Base-by-base conservation (phyloP, 1,140 invertebrate genomes). In the Saccostrea cuccullata region DNA sequence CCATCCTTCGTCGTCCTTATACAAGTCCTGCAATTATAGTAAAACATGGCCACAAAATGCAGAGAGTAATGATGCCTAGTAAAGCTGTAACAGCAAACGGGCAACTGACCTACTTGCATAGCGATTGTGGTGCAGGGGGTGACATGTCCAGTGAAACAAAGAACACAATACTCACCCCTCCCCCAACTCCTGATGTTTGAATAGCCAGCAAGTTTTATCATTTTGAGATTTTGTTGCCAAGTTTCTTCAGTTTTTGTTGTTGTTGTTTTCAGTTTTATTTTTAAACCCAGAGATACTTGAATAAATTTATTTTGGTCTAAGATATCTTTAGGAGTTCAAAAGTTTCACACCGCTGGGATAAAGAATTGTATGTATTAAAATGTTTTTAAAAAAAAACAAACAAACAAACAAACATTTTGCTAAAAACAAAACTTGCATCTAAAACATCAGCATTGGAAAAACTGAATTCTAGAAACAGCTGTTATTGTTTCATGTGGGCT, bases 41-140 rank as follows among this genome's bases (percentile, higher is more conserved):
- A 58, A 93, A 93, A 87, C 92, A 93, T 90, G 92, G 92, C 58
- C 90, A 92, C 86, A 93, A 93, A 91, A 91, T 93, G 70, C 92
- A 93, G 70, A 84, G 92, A 86, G 87, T 93, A 6, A 93, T 93
- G 92, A 90, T 93, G 84, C 90, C 92, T 17, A 64, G 84, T 30
- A 90, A 90, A 47, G 67, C 86, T 56, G 60, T 87, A 5, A 84
- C 86, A 13, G 73, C 85, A 82, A 84, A 77, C 36, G 85, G 85
- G 40, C 86, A 87, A 20, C 82, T 88, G 47, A 85, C 87, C 15
- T 64, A 84, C 2, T 88, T 88, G 23, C 84, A 85, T 23, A 73
- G 55, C 15, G 70, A 58, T n/a, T 87, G 70, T 84, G 30, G 82
- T 55, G 40, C 40, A 20, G 82, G 20, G 11, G 82, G 82, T 9